These are phyloP conservation scores for Carassius carassius DNA, from an alignment of 2,113 vertebrate species.

Conservation along the genomic window DNA sequence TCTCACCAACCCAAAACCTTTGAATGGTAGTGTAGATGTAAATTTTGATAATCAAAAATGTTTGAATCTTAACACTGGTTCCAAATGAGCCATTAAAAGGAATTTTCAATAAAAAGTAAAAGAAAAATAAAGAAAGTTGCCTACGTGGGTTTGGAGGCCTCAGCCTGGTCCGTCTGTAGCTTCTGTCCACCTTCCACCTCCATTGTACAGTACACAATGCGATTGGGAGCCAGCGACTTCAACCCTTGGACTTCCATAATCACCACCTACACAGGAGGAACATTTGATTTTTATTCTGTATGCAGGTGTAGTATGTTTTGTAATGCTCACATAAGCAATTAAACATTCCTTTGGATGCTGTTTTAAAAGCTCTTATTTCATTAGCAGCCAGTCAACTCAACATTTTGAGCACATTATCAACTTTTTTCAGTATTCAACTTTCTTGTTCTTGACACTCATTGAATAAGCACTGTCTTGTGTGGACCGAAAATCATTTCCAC, in stretches of 20 bases:
- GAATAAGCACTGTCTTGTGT: constrained; percentile 37
- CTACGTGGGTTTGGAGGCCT: constrained; percentile 97
- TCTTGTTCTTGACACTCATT: constrained; percentile 27
- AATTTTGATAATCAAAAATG: too few species aligned
- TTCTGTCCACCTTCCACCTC: constrained; percentile 98
- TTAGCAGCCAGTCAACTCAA: background rate
- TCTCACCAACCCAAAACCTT: too few species aligned
- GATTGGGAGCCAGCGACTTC: constrained; percentile 96
- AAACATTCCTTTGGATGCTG: background rate
- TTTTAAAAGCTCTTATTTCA: background rate
- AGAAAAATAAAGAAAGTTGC: too few species aligned
- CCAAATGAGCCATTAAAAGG: too few species aligned
- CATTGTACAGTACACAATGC: constrained; percentile 99
- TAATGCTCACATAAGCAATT: background rate
- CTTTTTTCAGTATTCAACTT: background rate
- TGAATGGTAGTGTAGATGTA: too few species aligned
- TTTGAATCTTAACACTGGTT: too few species aligned
- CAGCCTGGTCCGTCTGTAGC: constrained; percentile 96
- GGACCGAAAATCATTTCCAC: constrained; percentile 43
- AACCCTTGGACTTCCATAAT: constrained; percentile 98
- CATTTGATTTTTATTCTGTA: constrained; percentile 33
- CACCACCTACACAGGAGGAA: constrained; percentile 82
- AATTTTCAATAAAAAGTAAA: too few species aligned
- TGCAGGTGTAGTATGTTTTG: constrained; percentile 17
- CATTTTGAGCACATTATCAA: background rate